Evolutionary conservation across 1,140 invertebrate genomes (phyloP).

Genomic region (Cephus cinctus): DNA sequence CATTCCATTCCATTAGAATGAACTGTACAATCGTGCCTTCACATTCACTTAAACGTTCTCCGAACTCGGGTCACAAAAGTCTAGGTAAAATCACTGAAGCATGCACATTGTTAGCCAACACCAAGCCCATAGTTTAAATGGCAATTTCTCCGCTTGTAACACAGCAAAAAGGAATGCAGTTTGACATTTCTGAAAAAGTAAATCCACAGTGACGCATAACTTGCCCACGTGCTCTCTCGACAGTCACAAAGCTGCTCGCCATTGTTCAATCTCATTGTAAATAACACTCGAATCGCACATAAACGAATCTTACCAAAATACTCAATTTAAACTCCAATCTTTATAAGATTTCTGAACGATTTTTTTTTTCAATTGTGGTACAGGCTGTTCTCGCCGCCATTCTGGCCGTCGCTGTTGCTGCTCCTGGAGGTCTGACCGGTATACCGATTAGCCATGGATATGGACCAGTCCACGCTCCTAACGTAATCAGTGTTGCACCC

Average conservation of each 20-base stretch:
- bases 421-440: constrained; percentile 47
- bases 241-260: no score
- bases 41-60: constrained; percentile 18
- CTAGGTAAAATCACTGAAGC: constrained; percentile 29
- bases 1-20: no score
- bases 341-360: no score
- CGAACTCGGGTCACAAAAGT: constrained; percentile 9
- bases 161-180: constrained; percentile 14
- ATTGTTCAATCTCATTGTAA: no score
- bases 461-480: constrained; percentile 42
- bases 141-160: neutral
- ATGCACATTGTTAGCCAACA: constrained; percentile 33
- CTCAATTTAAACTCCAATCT: no score
- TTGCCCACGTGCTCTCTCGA: no score
- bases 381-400: constrained; percentile 47
- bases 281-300: no score
- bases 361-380: constrained; percentile 9
- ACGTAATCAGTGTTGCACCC: constrained; percentile 30
- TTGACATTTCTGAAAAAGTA: no score
- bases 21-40: constrained; percentile 9
- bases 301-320: no score
- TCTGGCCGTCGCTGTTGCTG: constrained; percentile 45
- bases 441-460: constrained; percentile 34
- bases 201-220: no score
- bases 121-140: neutral